Base-by-base conservation (phyloP, 2,113 vertebrate genomes). In the Vombatus ursinus region DNA sequence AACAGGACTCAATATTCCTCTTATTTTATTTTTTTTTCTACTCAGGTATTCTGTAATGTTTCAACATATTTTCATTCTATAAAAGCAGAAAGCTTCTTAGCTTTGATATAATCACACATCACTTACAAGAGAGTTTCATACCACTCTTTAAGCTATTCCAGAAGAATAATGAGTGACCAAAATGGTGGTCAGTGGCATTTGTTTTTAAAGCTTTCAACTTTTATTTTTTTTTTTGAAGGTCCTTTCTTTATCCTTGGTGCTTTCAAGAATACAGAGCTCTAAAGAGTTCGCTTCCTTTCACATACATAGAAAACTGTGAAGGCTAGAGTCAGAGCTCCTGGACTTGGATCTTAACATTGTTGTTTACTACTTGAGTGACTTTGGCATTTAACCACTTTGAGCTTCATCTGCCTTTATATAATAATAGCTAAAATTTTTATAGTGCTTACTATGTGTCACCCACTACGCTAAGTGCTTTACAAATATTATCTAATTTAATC, bases 61-160 rank as follows among this genome's bases (percentile, higher is more conserved):
- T 61, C 84, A 77, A 92, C 7, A 48, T n/a, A 53, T 26, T 92
- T 68, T 93, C 11, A 91, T 25, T 90, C 9, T 57, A 51, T 94
- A 94, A 47, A 94, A 50, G 6, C 90, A 77, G 48, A 96, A 96
- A 94, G 1, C 3, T 90, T 92, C 24, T 95, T 90, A 23, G 8
- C 0, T 77, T 19, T 54, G 89, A 94, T 31, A 61, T 31, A 61
- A 16, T 90, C 19, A 84, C 1, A 49, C 68, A 92, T 94, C 26
- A 77, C 10, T 77, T 52, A 89, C 28, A 93, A 50, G 91, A 77
- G 53, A 48, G 47, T 23, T 94, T 93, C 54, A 23, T 47, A 22
- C 57, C 51, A 61, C 19, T 92, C 6, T 37, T 77, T n/a, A n/a
- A 77, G 61, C 31, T n/a, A 7, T n/a, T 77, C 37, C 31, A 68